Evolutionary conservation across 2,888 invertebrate species (phyloP).

Genomic region (Melinopterus prodromus): DNA sequence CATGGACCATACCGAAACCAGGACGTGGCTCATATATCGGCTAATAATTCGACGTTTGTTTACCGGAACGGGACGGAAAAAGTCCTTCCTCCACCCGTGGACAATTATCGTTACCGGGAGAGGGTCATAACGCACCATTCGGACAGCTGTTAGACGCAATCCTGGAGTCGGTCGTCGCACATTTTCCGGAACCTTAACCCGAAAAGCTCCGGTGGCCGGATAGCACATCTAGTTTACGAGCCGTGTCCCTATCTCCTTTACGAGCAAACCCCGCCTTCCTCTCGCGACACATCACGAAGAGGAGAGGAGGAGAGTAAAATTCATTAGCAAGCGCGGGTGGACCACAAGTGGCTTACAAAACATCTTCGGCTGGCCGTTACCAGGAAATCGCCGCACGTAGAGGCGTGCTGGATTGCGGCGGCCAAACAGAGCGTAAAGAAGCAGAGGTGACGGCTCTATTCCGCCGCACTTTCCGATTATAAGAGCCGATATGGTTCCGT

Average conservation of each 20-base stretch:
- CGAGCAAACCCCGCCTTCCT: background rate
- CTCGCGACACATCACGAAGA: background rate
- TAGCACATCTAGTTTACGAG: background rate
- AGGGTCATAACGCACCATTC: constrained; percentile 4
- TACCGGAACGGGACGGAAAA: background rate
- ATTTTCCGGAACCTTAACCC: background rate
- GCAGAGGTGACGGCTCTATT: constrained; percentile 32
- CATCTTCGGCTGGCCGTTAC: background rate
- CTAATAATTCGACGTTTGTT: background rate
- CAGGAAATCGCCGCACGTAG: constrained; percentile 4
- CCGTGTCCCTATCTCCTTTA: background rate
- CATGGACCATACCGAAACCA: too few species aligned
- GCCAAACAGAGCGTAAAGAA: constrained; percentile 29
- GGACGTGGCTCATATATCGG: background rate
- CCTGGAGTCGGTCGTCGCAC: background rate
- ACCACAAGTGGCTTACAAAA: constrained; percentile 4
- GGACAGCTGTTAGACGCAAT: background rate
- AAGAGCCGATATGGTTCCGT: constrained; percentile 23
- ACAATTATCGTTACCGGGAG: background rate
- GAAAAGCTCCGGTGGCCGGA: background rate
- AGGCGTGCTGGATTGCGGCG: constrained; percentile 11
- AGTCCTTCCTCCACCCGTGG: background rate
- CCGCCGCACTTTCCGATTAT: constrained; percentile 26
- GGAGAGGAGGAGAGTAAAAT: background rate
- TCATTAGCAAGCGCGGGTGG: background rate